These are phyloP conservation scores for Pogonocherus hispidulus DNA, from an alignment of 2,888 invertebrate species.

Conservation along the genomic window DNA sequence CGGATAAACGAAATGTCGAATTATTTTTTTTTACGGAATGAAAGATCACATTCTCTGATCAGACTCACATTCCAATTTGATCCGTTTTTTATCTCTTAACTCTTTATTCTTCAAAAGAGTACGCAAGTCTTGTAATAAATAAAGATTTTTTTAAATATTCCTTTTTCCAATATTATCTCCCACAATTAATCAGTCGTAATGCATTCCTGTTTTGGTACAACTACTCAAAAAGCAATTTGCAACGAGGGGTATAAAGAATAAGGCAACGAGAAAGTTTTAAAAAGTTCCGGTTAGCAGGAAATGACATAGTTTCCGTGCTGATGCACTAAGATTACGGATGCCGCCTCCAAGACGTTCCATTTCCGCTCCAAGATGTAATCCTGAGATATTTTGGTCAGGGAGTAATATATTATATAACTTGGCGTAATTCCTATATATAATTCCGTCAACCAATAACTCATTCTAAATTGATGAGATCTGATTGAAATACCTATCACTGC, in stretches of 20 bases:
- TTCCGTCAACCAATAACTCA: neutral
- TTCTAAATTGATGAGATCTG: too few relatives aligned
- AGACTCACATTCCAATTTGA: too few relatives aligned
- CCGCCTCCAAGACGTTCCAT: constrained; percentile 67
- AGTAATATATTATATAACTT: constrained; percentile 29
- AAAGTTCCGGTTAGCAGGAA: constrained; percentile 49
- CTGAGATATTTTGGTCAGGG: constrained; percentile 39
- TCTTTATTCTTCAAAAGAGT: too few relatives aligned
- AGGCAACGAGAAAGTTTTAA: constrained; percentile 35
- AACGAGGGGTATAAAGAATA: constrained; percentile 15
- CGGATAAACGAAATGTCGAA: too few relatives aligned
- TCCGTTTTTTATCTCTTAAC: too few relatives aligned
- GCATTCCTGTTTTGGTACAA: neutral
- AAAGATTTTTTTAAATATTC: too few relatives aligned
- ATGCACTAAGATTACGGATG: constrained; percentile 61
- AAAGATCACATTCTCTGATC: too few relatives aligned
- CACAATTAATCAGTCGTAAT: neutral
- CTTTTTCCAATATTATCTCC: too few relatives aligned
- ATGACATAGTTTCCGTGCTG: constrained; percentile 55
- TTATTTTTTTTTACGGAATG: too few relatives aligned
- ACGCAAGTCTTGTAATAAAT: too few relatives aligned
- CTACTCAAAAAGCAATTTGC: constrained; percentile 13
- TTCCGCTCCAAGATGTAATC: constrained; percentile 54
- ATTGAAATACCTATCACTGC: too few relatives aligned
- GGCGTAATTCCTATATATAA: constrained; percentile 10